A percentile compares a stretch with the other conserved stretches of the same genome.
Evolutionary conservation across 2,888 invertebrate species (phyloP).

Genomic region (Lasioglossum lativentre): DNA sequence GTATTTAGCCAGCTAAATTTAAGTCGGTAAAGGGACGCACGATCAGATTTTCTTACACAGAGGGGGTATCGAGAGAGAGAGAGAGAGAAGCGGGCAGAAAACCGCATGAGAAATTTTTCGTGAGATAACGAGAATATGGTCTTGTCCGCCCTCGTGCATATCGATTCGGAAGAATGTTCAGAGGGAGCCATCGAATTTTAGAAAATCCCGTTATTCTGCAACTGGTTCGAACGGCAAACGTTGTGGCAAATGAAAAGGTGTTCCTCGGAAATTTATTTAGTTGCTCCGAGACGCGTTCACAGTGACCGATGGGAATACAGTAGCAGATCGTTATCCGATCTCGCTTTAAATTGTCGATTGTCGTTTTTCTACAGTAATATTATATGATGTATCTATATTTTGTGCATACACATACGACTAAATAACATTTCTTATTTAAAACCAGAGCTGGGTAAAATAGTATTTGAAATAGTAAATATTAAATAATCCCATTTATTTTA

Average conservation of each 20-base stretch:
- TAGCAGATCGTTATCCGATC: too few relatives aligned
- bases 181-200: background rate
- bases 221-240: background rate
- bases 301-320: too few relatives aligned
- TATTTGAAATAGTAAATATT: too few relatives aligned
- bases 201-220: background rate
- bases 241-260: background rate
- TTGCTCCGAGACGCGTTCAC: too few relatives aligned
- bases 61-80: background rate
- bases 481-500: too few relatives aligned
- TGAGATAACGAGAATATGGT: background rate
- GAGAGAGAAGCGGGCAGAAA: background rate
- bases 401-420: too few relatives aligned
- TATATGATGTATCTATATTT: too few relatives aligned
- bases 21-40: background rate
- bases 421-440: too few relatives aligned
- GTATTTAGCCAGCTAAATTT: constrained; percentile 6
- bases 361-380: too few relatives aligned
- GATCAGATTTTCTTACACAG: constrained; percentile 1
- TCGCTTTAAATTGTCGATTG: too few relatives aligned
- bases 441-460: too few relatives aligned
- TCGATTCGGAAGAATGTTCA: background rate
- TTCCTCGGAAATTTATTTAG: background rate
- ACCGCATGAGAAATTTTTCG: background rate
- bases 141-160: background rate